phyloP scores from a whole-genome alignment of 2,888 invertebrate genomes.

The Colletes collaris region DNA sequence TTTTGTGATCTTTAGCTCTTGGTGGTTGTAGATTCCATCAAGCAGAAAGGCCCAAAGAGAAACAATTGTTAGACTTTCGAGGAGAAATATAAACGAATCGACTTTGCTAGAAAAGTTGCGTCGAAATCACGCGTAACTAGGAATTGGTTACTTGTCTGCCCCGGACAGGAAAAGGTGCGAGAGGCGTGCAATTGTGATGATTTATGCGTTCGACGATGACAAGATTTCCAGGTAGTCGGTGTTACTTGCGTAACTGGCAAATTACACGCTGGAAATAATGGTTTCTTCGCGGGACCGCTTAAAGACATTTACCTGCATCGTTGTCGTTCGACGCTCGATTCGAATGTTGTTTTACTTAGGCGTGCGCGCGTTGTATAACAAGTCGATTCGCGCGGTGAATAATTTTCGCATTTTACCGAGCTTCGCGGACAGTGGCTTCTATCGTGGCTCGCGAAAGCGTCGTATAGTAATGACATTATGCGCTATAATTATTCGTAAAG shows the following conservation, averaged over 20 bases:
- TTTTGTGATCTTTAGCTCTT: too few relatives aligned
- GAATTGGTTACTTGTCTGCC: conserved; percentile 24
- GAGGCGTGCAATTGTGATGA: conserved; percentile 42
- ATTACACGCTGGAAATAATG: conserved; percentile 49
- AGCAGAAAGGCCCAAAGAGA: too few relatives aligned
- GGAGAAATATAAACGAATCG: too few relatives aligned
- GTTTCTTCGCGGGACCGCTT: conserved; percentile 42
- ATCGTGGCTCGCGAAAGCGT: neutral
- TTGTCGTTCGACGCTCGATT: conserved; percentile 43
- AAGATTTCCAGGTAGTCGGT: conserved; percentile 38
- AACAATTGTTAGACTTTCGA: too few relatives aligned
- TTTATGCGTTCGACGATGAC: conserved; percentile 47
- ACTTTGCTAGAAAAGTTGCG: too few relatives aligned
- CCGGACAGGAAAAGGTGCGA: conserved; percentile 27
- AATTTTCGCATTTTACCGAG: conserved; percentile 33
- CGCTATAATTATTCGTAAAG: conserved; percentile 20
- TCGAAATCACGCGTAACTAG: too few relatives aligned
- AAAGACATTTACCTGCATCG: conserved; percentile 39
- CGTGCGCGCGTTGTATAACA: conserved; percentile 15
- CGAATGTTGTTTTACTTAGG: conserved; percentile 24
- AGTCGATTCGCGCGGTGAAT: conserved; percentile 26
- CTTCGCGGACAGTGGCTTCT: neutral
- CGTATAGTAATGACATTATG: conserved; percentile 9
- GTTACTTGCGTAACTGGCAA: conserved; percentile 48
- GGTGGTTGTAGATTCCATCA: too few relatives aligned